Evolutionary conservation across 2,113 vertebrate genomes (phyloP).

Genomic region (Heterotis niloticus): DNA sequence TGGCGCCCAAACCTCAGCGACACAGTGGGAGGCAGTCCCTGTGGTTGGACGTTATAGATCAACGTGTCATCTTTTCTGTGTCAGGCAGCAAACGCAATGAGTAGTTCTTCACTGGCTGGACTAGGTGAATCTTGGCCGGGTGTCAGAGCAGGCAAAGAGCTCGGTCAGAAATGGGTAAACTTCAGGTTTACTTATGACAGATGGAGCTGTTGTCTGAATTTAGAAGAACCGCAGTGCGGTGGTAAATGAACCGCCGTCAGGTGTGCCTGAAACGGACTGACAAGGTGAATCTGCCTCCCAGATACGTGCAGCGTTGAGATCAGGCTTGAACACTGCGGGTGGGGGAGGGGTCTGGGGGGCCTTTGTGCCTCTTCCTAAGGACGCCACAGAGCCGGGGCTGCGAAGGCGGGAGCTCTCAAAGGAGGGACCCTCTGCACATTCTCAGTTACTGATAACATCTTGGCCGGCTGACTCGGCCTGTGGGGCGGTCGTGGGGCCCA

Average conservation of each 20-base stretch:
- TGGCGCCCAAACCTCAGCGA: too few relatives aligned
- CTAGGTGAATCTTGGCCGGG: neutral
- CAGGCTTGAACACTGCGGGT: neutral
- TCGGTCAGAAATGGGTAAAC: too few relatives aligned
- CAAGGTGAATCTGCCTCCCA: neutral
- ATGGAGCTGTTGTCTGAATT: too few relatives aligned
- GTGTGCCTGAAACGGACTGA: too few relatives aligned
- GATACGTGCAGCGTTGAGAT: neutral
- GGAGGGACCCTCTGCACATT: neutral
- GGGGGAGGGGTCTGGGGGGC: neutral
- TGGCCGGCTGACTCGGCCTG: neutral
- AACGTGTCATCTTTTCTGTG: neutral
- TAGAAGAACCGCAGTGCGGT: too few relatives aligned
- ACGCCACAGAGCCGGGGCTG: neutral
- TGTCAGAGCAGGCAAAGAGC: too few relatives aligned
- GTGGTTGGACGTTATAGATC: neutral
- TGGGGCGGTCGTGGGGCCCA: neutral
- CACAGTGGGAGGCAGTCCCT: neutral
- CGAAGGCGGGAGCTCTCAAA: conserved; percentile 4
- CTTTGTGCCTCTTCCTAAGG: conserved; percentile 11
- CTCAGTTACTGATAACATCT: conserved; percentile 18
- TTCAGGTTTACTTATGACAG: too few relatives aligned
- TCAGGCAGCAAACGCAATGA: neutral
- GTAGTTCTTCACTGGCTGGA: neutral
- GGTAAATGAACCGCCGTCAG: too few relatives aligned